Evolutionary conservation across 2,888 invertebrate genomes (phyloP).

Genomic region (Napeogenes inachia): DNA sequence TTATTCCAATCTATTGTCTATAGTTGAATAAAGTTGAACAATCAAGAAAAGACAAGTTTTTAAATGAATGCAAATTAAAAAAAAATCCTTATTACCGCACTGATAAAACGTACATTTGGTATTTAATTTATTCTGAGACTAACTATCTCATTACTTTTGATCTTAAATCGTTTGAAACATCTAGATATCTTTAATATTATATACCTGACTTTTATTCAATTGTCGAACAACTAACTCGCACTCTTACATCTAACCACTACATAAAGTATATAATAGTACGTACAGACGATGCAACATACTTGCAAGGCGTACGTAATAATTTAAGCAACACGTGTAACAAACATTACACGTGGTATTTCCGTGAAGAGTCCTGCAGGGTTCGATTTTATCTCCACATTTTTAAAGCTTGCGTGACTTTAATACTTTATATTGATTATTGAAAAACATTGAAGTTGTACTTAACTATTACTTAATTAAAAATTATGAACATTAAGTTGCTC

Average conservation of each 20-base stretch:
- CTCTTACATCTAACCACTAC: background rate
- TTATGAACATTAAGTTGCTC: background rate
- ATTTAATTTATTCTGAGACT: too few relatives aligned
- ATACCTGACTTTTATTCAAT: background rate
- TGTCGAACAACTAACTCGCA: background rate
- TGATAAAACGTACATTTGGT: too few relatives aligned
- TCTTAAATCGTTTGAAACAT: too few relatives aligned
- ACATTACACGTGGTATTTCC: conserved; percentile 41
- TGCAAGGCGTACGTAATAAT: conserved; percentile 37
- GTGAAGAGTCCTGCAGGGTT: conserved; percentile 36
- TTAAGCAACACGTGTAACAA: conserved; percentile 49
- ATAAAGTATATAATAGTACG: background rate
- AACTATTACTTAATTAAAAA: background rate
- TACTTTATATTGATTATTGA: conserved; percentile 1
- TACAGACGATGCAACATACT: conserved; percentile 2
- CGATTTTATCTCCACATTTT: conserved; percentile 42
- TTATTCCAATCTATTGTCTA: conserved; percentile 48
- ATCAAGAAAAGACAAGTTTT: too few relatives aligned
- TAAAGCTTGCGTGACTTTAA: conserved; percentile 23
- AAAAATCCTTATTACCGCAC: too few relatives aligned
- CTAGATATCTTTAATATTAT: too few relatives aligned
- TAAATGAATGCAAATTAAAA: too few relatives aligned
- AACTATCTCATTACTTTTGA: too few relatives aligned
- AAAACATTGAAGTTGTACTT: background rate
- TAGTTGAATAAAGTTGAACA: conserved; percentile 20